phyloP scores from a whole-genome alignment of 2,888 invertebrate genomes.

The Diarsia mendica region DNA sequence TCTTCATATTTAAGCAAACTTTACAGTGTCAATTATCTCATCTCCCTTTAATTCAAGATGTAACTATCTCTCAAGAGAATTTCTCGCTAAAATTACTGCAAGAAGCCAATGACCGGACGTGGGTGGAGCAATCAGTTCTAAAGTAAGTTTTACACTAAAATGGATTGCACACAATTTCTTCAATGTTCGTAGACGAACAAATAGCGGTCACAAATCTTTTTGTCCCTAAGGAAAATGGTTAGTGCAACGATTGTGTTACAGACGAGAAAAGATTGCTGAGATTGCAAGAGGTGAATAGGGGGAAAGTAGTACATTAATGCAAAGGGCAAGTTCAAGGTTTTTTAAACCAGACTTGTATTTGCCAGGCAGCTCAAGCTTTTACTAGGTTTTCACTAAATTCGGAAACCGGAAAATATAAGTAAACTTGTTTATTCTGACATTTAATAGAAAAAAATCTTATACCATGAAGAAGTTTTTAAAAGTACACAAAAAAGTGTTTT shows the following conservation, averaged over 20 bases:
- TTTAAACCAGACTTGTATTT: background rate
- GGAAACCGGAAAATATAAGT: too few relatives aligned
- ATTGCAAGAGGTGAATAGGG: background rate
- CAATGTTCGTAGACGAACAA: conserved; percentile 34
- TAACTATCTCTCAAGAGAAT: background rate
- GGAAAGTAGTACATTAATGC: background rate
- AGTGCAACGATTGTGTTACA: background rate
- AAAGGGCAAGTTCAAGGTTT: background rate
- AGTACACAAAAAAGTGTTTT: too few relatives aligned
- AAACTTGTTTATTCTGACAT: too few relatives aligned
- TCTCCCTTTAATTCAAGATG: background rate
- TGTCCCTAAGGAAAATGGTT: background rate
- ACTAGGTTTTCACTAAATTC: too few relatives aligned
- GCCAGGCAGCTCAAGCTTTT: too few relatives aligned
- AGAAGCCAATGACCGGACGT: conserved; percentile 22
- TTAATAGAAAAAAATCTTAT: too few relatives aligned
- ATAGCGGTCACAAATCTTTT: conserved; percentile 31
- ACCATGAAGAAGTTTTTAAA: too few relatives aligned
- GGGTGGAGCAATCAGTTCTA: conserved; percentile 8
- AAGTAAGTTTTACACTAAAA: conserved; percentile 37
- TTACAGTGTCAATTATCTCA: background rate
- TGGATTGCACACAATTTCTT: conserved; percentile 30
- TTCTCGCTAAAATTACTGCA: conserved; percentile 3
- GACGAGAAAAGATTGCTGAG: background rate
- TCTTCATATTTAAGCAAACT: background rate